Evolutionary conservation across 2,888 invertebrate genomes (phyloP).

Genomic region (Formica aserva): DNA sequence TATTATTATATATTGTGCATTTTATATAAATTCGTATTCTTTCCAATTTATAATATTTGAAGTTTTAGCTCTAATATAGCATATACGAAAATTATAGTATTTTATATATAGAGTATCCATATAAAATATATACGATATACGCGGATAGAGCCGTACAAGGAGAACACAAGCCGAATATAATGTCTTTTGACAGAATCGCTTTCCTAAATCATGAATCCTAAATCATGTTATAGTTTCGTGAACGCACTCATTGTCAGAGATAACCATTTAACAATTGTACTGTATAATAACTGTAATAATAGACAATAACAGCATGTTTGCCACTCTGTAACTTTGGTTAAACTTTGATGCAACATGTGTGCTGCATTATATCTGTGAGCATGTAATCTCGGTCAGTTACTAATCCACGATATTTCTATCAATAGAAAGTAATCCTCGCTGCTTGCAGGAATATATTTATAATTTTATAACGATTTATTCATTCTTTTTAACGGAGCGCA

Average conservation of each 20-base stretch:
- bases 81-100: not conserved
- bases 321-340: not conserved
- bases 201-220: not conserved
- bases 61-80: not conserved
- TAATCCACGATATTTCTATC: not conserved
- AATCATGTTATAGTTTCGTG: not conserved
- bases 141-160: not conserved
- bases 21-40: not conserved
- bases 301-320: not conserved
- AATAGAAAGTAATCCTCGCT: not conserved
- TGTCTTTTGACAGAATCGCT: not conserved
- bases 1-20: not conserved
- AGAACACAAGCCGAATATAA: not conserved
- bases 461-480: not conserved
- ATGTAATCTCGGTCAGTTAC: not conserved
- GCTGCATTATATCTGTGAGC: not conserved
- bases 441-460: not conserved
- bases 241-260: not conserved
- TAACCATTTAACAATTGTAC: slow-evolving; percentile 20
- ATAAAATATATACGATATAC: not conserved
- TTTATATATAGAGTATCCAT: not conserved
- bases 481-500: not conserved
- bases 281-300: slow-evolving; percentile 3
- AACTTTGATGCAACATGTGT: slow-evolving; percentile 4
- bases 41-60: not conserved